Conservation (phyloP, 2,888 invertebrate genomes). For the Anorthoa munda region DNA sequence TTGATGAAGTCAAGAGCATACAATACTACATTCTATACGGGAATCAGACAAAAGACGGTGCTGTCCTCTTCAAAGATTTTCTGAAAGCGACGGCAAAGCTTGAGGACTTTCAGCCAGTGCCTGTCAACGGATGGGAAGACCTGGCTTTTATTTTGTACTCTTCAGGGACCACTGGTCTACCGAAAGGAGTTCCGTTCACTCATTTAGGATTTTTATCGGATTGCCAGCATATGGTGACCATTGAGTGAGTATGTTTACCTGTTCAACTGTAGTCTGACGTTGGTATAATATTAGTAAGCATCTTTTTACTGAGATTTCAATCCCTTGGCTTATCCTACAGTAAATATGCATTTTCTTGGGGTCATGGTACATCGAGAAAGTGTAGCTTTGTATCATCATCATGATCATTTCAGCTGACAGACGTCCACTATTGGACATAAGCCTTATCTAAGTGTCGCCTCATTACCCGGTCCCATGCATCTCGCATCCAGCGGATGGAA, state of each 20-base stretch:
- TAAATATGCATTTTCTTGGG: too few species aligned
- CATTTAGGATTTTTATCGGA: constrained; percentile 60
- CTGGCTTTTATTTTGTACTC: constrained; percentile 65
- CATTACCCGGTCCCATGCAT: too few species aligned
- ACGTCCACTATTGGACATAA: too few species aligned
- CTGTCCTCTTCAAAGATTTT: constrained; percentile 55
- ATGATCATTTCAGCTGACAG: too few species aligned
- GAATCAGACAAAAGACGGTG: constrained; percentile 35
- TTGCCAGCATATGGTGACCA: background rate
- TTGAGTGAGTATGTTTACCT: constrained; percentile 44
- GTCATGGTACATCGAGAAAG: too few species aligned
- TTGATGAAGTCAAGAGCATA: constrained; percentile 22
- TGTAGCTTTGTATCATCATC: too few species aligned
- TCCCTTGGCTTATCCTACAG: too few species aligned
- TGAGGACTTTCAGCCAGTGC: constrained; percentile 57
- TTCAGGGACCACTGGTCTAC: constrained; percentile 71
- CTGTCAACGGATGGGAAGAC: constrained; percentile 68
- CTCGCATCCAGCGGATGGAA: too few species aligned
- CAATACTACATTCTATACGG: constrained; percentile 63
- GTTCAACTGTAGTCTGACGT: background rate
- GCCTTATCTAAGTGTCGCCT: too few species aligned
- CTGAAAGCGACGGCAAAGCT: constrained; percentile 44
- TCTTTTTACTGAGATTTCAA: too few species aligned
- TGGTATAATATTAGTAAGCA: too few species aligned
- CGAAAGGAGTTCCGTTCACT: constrained; percentile 69